Percentiles rank a stretch among this genome's conserved stretches.
phyloP scores from a whole-genome alignment of 2,797 vertebrate species.

The Balearica regulorum region DNA sequence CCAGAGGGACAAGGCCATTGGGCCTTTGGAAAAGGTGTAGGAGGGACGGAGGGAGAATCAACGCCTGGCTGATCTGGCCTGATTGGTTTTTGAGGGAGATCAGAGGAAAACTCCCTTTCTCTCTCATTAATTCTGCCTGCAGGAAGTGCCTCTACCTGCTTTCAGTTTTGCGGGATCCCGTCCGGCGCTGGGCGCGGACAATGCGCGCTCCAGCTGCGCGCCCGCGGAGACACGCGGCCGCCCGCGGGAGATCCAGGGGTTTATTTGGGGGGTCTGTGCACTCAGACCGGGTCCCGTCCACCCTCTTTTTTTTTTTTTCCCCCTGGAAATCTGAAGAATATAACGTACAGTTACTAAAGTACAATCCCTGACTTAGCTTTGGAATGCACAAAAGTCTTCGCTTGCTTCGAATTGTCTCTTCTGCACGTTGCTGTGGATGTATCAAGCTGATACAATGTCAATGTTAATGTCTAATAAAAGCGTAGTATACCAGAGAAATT shows the following conservation, averaged over 20 bases:
- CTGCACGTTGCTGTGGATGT: fast-evolving
- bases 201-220: not conserved
- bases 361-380: fast-evolving
- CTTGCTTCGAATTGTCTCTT: not conserved
- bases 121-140: not conserved
- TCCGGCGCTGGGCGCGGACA: not conserved
- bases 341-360: fast-evolving
- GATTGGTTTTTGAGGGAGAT: constrained; percentile 74
- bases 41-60: constrained; percentile 71
- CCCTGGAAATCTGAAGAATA: fast-evolving
- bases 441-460: fast-evolving
- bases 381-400: not conserved
- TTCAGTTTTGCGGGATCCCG: not conserved
- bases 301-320: too few relatives aligned
- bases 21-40: constrained; percentile 85
- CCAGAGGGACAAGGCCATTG: constrained; percentile 74
- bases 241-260: fast-evolving
- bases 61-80: constrained; percentile 52
- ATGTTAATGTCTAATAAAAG: fast-evolving
- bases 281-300: fast-evolving
- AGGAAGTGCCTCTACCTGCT: constrained; percentile 60
- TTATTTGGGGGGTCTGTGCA: fast-evolving
- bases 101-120: constrained; percentile 39
- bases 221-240: not conserved
- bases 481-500: not conserved